Base-by-base conservation (phyloP, 2,113 vertebrate genomes). In the Pagrus major region DNA sequence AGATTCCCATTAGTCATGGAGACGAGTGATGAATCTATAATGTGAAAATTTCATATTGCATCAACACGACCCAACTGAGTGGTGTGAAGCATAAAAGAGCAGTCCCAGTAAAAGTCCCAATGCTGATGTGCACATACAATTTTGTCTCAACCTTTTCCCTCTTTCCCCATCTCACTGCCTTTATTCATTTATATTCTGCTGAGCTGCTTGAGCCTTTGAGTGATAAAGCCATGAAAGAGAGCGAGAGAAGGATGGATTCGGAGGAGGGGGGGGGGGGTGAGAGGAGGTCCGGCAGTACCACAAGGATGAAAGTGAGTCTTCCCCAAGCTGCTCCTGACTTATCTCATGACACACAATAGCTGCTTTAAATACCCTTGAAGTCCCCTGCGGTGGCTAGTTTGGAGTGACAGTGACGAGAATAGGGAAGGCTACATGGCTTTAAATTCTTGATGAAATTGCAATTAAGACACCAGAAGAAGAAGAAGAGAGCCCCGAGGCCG, bases 381-480 rank as follows among this genome's bases (percentile, higher is more conserved):
- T 84, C 84, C 68, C 79, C 68, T 37, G 61, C 59, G 73, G 86
- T 80, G 79, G 69, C 73, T 76, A 80, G 71, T 77, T 63, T 75
- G 49, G 84, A 90, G 84, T 84, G 86, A 88, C 88, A 87, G 82
- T 69, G 86, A 93, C 83, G 79, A 87, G 69, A 88, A 90, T 75
- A 81, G 84, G 58, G 54, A 83, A 35, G 64, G 67, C 65, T 75
- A 52, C 63, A 33, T 59, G 85, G 84, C 64, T 86, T 85, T 92
- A 87, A 92, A 92, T 92, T 91, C 89, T 90, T 92, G 89, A 93
- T 94, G 90, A 91, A 93, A 91, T 86, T 93, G 90, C 90, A 94
- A 93, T 93, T 93, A 92, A 88, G 85, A 87, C 73, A 85, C 75
- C 67, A 90, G 70, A 79, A 72, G 71, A 83, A 71, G 71, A 83